These are phyloP conservation scores for Percina caprodes DNA, from an alignment of 2,113 vertebrate genomes.

Conservation along the genomic window DNA sequence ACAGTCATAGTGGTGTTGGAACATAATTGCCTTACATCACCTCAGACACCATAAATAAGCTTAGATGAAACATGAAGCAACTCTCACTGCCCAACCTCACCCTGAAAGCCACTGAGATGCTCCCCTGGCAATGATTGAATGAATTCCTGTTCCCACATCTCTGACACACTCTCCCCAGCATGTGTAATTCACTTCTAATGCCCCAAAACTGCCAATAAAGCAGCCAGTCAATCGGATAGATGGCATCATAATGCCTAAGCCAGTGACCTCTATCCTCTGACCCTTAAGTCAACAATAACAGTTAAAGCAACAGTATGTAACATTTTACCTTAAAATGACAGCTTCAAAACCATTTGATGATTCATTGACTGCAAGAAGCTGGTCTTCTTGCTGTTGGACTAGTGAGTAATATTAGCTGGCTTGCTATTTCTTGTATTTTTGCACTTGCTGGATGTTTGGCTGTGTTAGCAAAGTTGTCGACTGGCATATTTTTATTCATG, in stretches of 20 bases:
- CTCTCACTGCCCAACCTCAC: constrained; percentile 26
- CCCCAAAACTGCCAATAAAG: constrained; percentile 31
- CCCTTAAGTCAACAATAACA: not conserved
- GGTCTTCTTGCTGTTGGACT: too few relatives aligned
- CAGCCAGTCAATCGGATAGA: not conserved
- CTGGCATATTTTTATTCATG: too few relatives aligned
- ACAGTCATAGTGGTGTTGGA: not conserved
- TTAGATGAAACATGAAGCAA: constrained; percentile 59
- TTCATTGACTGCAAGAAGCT: too few relatives aligned
- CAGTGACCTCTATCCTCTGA: constrained; percentile 9
- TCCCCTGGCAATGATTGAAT: constrained; percentile 19
- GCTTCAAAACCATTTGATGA: too few relatives aligned
- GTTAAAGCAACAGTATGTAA: not conserved
- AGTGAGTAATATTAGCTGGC: too few relatives aligned
- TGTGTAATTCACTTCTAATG: constrained; percentile 20
- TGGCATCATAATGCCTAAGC: not conserved
- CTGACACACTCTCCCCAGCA: constrained; percentile 22
- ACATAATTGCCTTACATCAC: constrained; percentile 59
- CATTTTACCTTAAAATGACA: too few relatives aligned
- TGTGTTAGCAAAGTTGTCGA: too few relatives aligned
- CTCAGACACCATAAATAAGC: constrained; percentile 57
- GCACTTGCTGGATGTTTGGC: too few relatives aligned
- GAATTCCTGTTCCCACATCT: constrained; percentile 29
- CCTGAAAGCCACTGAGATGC: constrained; percentile 35
- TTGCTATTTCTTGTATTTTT: too few relatives aligned